Evolutionary conservation across 2,888 invertebrate genomes (phyloP), one percentile per base, ranked within the genome.

Genomic region (Sinodicranocentrus sp.): DNA sequence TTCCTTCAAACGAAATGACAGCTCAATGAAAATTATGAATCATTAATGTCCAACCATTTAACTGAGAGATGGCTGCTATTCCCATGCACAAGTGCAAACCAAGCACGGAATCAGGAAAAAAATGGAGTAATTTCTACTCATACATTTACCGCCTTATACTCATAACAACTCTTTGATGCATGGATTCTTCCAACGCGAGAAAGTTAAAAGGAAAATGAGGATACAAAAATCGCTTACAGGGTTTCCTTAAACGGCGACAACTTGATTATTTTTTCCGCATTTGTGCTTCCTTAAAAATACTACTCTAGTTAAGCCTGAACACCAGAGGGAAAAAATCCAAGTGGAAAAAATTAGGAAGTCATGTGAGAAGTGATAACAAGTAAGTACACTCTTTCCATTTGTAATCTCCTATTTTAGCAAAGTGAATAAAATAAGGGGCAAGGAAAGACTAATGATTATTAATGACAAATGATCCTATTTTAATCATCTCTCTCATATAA

Each of bases 401-500:
- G n/a, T 39, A 39, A 39, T 13, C 39, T 39, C 5, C 39, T n/a
- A n/a, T n/a, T n/a, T n/a, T n/a, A n/a, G n/a, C n/a, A n/a, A n/a
- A n/a, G n/a, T n/a, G n/a, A n/a, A n/a, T n/a, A n/a, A n/a, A n/a
- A n/a, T n/a, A n/a, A n/a, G n/a, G n/a, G n/a, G n/a, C 10, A 48
- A n/a, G 48, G n/a, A 65, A 72, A 21, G 21, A 61, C 25, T 73
- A 61, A 23, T 61, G 44, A 61, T 43, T 21, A 61, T 28, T 43
- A 73, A 44, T 61, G 73, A 61, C 61, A 39, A 61, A 73, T 73
- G 73, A 73, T 61, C 26, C 25, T 73, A 15, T 61, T 25, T 59
- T 73, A 57, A 57, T 72, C 71, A 39, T 57, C 21, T 1, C n/a
- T 15, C 1, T 25, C 61, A 26, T 26, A 28, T 13, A 28, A n/a